Conservation (phyloP, 2,797 vertebrate species). For the Argentina silus region DNA sequence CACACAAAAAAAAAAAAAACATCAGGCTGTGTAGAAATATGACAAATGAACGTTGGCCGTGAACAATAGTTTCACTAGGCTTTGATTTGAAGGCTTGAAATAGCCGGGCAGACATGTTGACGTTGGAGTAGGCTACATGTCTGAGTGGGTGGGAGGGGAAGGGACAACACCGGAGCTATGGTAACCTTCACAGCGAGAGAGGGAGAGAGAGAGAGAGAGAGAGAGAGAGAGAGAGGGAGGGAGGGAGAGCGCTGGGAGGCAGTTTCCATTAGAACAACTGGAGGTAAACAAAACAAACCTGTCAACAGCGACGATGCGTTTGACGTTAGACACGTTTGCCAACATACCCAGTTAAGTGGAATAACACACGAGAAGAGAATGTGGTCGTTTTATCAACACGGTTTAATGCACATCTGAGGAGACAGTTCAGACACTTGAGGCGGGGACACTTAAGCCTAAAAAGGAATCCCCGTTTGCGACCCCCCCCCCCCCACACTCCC, state of each 20-base stretch:
- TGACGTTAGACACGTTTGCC: conserved; percentile 29
- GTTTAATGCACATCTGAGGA: neutral
- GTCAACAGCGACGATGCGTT: conserved; percentile 25
- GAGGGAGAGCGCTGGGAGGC: conserved; percentile 12
- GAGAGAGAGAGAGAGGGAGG: neutral
- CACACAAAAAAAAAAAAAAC: neutral
- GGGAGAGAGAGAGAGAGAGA: conserved; percentile 7
- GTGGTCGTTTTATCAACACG: conserved; percentile 17
- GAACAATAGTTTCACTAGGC: neutral
- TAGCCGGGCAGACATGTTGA: neutral
- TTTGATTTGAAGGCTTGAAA: neutral
- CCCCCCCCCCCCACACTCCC: neutral
- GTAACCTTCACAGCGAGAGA: neutral
- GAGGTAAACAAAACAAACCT: conserved; percentile 18
- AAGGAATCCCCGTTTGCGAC: neutral
- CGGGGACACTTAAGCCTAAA: neutral
- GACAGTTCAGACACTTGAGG: no score
- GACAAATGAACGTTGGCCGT: neutral
- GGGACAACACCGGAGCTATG: neutral
- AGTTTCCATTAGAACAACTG: conserved; percentile 14
- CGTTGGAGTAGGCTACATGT: neutral
- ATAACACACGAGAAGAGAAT: conserved; percentile 56
- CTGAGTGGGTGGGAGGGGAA: neutral
- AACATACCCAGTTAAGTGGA: conserved; percentile 43
- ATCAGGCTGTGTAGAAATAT: neutral